These are phyloP conservation scores for Melanotaenia parkinsoni DNA, from an alignment of 2,797 vertebrate genomes.

Conservation along the genomic window DNA sequence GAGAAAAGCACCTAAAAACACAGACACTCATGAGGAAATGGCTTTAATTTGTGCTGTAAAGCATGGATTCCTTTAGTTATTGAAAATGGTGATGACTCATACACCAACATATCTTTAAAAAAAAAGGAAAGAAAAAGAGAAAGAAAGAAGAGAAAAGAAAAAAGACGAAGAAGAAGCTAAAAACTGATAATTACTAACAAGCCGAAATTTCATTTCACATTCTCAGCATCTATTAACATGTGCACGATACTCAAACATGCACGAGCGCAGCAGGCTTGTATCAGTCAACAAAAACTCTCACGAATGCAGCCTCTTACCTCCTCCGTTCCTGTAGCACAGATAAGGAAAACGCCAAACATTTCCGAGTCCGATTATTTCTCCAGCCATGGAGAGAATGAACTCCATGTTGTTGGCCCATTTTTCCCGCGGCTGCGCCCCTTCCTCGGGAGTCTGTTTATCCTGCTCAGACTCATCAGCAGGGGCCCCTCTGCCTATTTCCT, in stretches of 20 bases:
- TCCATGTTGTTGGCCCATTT: conserved; percentile 92
- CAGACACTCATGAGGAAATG: neutral
- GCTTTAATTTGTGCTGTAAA: neutral
- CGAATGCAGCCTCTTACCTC: conserved; percentile 73
- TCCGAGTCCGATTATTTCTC: conserved; percentile 91
- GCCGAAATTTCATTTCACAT: neutral
- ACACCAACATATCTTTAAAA: neutral
- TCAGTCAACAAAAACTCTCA: neutral
- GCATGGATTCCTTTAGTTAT: neutral
- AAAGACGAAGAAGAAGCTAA: neutral
- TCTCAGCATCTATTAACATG: neutral
- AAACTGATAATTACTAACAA: neutral
- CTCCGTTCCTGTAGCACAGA: conserved; percentile 92
- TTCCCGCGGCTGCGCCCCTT: conserved; percentile 76
- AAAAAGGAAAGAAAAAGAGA: neutral
- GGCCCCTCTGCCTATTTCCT: conserved; percentile 31
- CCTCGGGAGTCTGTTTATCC: conserved; percentile 31
- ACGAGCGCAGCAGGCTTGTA: neutral
- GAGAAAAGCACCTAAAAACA: conserved; percentile 89
- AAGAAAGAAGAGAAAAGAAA: neutral
- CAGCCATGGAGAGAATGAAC: conserved; percentile 91
- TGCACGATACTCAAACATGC: neutral
- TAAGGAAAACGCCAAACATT: conserved; percentile 93
- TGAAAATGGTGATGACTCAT: neutral
- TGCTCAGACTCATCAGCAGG: conserved; percentile 17